Evolutionary conservation across 2,113 vertebrate species (phyloP).

Genomic region (Mionectes macconnelli): DNA sequence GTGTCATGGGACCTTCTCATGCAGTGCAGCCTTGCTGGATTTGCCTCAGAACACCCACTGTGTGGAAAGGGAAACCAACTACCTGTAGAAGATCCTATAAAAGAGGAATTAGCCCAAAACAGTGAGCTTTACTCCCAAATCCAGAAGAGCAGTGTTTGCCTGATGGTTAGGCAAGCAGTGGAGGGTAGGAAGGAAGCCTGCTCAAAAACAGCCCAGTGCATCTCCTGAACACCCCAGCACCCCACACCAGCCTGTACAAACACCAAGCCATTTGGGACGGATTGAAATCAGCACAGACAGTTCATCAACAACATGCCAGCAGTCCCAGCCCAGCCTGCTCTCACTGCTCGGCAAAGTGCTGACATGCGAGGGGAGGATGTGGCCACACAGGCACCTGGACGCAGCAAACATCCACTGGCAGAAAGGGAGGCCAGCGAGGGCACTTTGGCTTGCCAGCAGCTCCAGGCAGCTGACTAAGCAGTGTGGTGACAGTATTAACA

Average conservation of each 20-base stretch:
- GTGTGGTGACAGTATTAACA: neutral
- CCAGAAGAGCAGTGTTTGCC: neutral
- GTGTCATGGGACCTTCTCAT: neutral
- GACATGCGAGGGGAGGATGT: neutral
- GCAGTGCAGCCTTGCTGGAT: neutral
- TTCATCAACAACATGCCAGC: neutral
- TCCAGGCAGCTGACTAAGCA: constrained; percentile 53
- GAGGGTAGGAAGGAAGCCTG: neutral
- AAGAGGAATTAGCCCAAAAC: neutral
- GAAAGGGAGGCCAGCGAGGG: constrained; percentile 10
- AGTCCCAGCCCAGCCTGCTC: neutral
- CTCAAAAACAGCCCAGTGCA: neutral
- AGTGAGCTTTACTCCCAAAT: neutral
- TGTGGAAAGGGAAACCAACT: neutral
- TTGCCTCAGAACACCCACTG: neutral
- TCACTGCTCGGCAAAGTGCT: constrained; percentile 9
- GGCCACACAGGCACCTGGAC: constrained; percentile 30
- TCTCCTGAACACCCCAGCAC: neutral
- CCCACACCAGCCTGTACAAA: neutral
- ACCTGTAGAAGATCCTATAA: neutral
- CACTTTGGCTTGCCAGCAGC: neutral
- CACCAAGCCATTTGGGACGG: neutral
- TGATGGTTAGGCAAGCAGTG: neutral
- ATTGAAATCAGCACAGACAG: neutral
- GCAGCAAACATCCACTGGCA: constrained; percentile 3